phyloP scores from a whole-genome alignment of 2,113 vertebrate species.

The Calidris pugnax region DNA sequence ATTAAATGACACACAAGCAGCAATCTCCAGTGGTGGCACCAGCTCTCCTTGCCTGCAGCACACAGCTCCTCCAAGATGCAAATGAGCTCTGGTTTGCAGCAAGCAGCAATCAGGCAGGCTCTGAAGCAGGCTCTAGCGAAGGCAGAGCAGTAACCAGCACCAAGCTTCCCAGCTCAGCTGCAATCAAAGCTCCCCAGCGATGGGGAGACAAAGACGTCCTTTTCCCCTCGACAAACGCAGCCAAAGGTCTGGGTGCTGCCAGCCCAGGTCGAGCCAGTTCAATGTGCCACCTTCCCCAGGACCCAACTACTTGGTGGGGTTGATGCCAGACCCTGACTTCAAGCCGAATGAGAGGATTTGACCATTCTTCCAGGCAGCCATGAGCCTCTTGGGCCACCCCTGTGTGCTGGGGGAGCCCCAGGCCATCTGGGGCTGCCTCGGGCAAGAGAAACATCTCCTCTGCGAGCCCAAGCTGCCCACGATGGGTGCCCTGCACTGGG shows the following conservation, averaged over 20 bases:
- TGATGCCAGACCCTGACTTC: neutral
- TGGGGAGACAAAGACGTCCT: fast-evolving
- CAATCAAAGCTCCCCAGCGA: neutral
- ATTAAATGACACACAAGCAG: fast-evolving
- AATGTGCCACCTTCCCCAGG: neutral
- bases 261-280: neutral
- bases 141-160: fast-evolving
- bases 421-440: neutral
- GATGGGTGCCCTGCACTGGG: neutral
- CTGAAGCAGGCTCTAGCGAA: neutral
- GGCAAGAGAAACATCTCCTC: neutral
- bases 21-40: neutral
- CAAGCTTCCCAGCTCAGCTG: neutral
- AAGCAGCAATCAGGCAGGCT: neutral
- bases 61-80: neutral
- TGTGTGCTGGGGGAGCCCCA: fast-evolving
- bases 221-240: neutral
- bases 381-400: fast-evolving
- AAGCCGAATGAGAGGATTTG: neutral
- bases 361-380: neutral
- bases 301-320: fast-evolving
- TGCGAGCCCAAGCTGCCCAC: fast-evolving
- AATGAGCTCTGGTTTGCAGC: neutral
- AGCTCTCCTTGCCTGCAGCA: neutral
- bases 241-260: fast-evolving